A percentile compares a stretch with the other conserved stretches of the same genome.
Conservation (phyloP, 2,797 vertebrate species). For the Scarus forsteni region DNA sequence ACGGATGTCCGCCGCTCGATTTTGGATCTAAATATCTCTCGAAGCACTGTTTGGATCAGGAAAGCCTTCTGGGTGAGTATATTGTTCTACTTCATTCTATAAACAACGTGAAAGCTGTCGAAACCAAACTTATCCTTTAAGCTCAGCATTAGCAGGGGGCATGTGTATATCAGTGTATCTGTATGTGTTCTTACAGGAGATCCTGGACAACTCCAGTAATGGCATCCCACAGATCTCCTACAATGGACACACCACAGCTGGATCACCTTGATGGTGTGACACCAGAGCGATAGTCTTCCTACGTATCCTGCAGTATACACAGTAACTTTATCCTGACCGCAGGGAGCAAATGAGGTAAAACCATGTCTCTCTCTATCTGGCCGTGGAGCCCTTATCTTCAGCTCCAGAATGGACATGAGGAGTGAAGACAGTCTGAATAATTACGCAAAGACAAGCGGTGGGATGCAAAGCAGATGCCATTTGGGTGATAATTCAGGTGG, state of each 20-base stretch:
- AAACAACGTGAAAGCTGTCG: too few species aligned
- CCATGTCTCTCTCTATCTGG: not conserved
- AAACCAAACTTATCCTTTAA: too few species aligned
- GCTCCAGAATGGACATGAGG: not conserved
- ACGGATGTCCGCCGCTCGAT: too few species aligned
- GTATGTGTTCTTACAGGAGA: constrained; percentile 85
- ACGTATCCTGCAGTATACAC: constrained; percentile 18
- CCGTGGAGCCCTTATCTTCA: constrained; percentile 6
- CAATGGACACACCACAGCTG: constrained; percentile 86
- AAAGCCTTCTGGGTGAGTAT: too few species aligned
- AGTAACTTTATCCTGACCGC: constrained; percentile 21
- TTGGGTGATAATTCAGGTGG: constrained; percentile 30
- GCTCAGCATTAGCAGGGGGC: not conserved
- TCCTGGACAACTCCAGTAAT: constrained; percentile 94
- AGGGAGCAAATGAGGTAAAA: constrained; percentile 2
- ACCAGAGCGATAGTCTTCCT: constrained; percentile 33
- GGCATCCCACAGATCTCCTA: constrained; percentile 94
- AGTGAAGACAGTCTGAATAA: constrained; percentile 28
- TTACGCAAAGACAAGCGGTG: constrained; percentile 57
- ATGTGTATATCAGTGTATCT: not conserved
- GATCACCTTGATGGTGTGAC: constrained; percentile 71
- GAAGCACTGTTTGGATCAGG: too few species aligned
- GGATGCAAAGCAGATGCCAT: constrained; percentile 1
- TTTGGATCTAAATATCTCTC: too few species aligned
- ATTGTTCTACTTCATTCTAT: too few species aligned